Base-by-base conservation (phyloP, 92 coral and sea anemone species). In the Palythoa grandiflora region DNA sequence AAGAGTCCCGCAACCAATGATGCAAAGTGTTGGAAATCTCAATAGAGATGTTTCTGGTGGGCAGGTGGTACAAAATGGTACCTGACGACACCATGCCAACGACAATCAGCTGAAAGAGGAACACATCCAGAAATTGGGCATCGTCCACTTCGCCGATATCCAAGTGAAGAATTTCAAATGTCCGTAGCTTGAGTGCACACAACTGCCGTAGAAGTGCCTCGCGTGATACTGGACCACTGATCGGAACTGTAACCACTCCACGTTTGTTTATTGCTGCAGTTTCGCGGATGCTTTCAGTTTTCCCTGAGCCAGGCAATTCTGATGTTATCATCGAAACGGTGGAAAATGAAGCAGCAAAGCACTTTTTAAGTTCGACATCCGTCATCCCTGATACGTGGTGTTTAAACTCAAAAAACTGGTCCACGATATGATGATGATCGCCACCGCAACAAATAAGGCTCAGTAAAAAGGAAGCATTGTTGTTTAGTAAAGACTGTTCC, bases 251-350 rank as follows among this genome's bases (percentile, higher is more conserved):
- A 6, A 92, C 87, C 65, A 83, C 90, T n/a, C 83, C 88, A 87
- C 70, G 93, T 38, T 85, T 73, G 16, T 59, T 83, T 19, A 61
- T 74, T 53, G 90, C 94, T 4, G 94, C 98, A 40, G 79, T 90
- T 53, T 87, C 93, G 57, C 88, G 87, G 55, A 97, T 94, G 1
- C 87, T 71, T 83, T 97, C 99, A 8, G 99, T 91, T 83, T 97
- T 97, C 3, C 99, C 99, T 37, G 87, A 95, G 15, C 98, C 99
- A 19, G 99, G 99, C 53, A 97, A 93, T n/a, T 93, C 93, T 15
- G 98, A 94, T 1, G 98, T 93, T 9, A 97, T 88, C 91, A 97
- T 89, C 63, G 71, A 79, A 38, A 96, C 95, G 17, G 92, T 89
- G 9, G 98, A 97, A 80, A 92, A 94, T 17, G 73, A 38, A 20